These are phyloP conservation scores for Pocillopora damicornis DNA, from an alignment of 64 coral and sea anemone species.

Conservation along the genomic window DNA sequence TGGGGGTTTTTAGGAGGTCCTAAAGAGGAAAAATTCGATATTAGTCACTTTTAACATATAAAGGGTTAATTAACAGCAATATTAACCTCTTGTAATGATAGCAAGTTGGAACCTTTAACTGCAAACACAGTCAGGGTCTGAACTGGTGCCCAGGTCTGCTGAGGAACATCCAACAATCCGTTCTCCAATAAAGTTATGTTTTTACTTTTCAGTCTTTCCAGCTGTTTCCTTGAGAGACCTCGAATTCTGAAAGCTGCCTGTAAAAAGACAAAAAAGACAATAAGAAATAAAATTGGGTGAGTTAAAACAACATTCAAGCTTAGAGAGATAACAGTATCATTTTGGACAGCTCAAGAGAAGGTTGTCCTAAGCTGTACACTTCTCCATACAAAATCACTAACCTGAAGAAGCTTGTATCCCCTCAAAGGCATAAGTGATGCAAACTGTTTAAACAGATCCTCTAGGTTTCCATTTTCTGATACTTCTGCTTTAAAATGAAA, in stretches of 20 bases:
- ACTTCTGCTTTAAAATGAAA: neutral
- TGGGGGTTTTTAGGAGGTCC: too few relatives aligned
- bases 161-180: slow-evolving; percentile 32
- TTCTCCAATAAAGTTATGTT: slow-evolving; percentile 41
- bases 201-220: slow-evolving; percentile 48
- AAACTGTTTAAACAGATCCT: slow-evolving; percentile 56
- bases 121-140: slow-evolving; percentile 16
- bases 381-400: neutral
- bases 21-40: too few relatives aligned
- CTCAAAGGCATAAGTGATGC: slow-evolving; percentile 38
- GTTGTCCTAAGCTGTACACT: neutral
- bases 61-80: neutral
- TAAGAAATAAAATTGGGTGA: neutral
- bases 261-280: neutral
- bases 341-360: too few relatives aligned
- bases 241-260: slow-evolving; percentile 59
- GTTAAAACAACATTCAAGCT: neutral
- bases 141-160: neutral
- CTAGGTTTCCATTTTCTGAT: slow-evolving; percentile 8
- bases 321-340: neutral
- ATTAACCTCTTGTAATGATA: slow-evolving; percentile 12
- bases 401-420: slow-evolving; percentile 72
- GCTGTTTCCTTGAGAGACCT: slow-evolving; percentile 44
- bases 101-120: slow-evolving; percentile 27
- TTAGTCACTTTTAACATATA: neutral